Evolutionary conservation across 2,113 vertebrate species (phyloP).

Genomic region (human (Homo sapiens)): GRCh38 chr5:44567501-44568000

Average conservation of each 20-base stretch:
- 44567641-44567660: constrained; percentile 14
- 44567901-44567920: constrained; percentile 34
- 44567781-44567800: constrained; percentile 64
- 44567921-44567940: constrained; percentile 65
- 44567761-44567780: constrained; percentile 58
- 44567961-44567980: constrained; percentile 60
- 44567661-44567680: constrained; percentile 58
- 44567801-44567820: constrained; percentile 55
- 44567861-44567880: constrained; percentile 57
- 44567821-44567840: constrained; percentile 56
- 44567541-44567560: neutral
- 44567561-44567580: neutral
- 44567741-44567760: constrained; percentile 50
- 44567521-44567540: neutral
- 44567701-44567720: constrained; percentile 52
- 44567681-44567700: neutral
- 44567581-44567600: neutral
- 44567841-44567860: constrained; percentile 41
- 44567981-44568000: constrained; percentile 40
- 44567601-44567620: neutral
- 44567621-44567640: constrained; percentile 19
- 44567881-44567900: constrained; percentile 58
- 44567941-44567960: constrained; percentile 58
- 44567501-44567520: neutral
- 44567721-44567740: constrained; percentile 60